Base-by-base conservation (phyloP, 2,113 vertebrate genomes). In the Heteronetta atricapilla region DNA sequence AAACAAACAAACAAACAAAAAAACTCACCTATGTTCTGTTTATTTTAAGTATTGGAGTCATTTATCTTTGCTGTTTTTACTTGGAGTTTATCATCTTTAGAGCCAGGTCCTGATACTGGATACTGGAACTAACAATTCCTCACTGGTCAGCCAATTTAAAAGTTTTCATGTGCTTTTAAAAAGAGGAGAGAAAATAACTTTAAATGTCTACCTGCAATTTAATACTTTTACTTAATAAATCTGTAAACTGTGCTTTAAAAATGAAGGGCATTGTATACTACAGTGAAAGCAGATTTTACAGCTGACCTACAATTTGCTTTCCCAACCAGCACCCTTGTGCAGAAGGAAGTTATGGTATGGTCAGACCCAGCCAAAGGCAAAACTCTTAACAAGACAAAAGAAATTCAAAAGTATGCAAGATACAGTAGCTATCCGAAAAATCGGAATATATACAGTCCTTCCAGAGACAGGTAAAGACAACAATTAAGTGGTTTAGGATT, bases 181-280 rank as follows among this genome's bases (percentile, higher is more conserved):
- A 94, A 59, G 2, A 38, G 2, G 13, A 29, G 12, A 79, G 19
- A 80, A 82, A 91, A 62, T 4, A 68, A 26, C 28, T 81, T 64
- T 26, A 33, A 91, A 80, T 8, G 76, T 72, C 15, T 28, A 66
- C 8, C 12, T 36, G 10, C 26, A 59, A 84, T 50, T 36, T 31
- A 21, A 56, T n/a, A 9, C 3, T 82, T 82, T 75, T 53, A 34
- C 15, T 26, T 44, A 34, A 10, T 4, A 76, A 73, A 72, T 8
- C 33, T 8, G 5, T 23, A 38, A 81, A 21, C 3, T 40, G 8
- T 18, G 19, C 15, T n/a, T 6, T 44, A 44, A 72, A 82, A 44
- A 3, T 11, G 59, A 50, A 36, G 3, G 56, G 31, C 25, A 21
- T 21, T 4, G 0, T 33, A 13, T 0, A 3, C 9, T 11, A 4